phyloP scores from a whole-genome alignment of 2,888 invertebrate species.

The Epistrophe eligans region DNA sequence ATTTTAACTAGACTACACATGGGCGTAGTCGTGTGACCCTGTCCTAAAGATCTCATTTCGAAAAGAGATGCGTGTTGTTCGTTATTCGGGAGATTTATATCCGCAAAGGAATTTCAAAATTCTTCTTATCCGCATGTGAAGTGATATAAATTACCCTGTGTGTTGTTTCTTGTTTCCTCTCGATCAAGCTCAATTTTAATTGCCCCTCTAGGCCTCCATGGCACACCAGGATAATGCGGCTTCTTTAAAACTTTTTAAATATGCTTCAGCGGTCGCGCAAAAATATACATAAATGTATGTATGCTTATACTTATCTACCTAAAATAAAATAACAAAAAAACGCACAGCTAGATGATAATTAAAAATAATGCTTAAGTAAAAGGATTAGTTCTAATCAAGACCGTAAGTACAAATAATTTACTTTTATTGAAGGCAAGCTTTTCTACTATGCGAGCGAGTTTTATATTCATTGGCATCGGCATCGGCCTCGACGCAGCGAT shows the following conservation, averaged over 20 bases:
- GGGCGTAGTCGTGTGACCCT: slow-evolving; percentile 59
- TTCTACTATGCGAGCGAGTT: slow-evolving; percentile 17
- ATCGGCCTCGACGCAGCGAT: background rate
- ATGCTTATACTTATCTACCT: too few relatives aligned
- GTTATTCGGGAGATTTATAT: slow-evolving; percentile 59
- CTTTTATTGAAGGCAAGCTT: slow-evolving; percentile 57
- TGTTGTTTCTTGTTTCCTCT: slow-evolving; percentile 13
- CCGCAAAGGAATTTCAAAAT: slow-evolving; percentile 43
- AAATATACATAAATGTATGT: background rate
- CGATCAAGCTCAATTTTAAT: slow-evolving; percentile 29
- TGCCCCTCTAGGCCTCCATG: slow-evolving; percentile 16
- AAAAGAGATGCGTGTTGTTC: slow-evolving; percentile 35
- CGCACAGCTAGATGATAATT: slow-evolving; percentile 51
- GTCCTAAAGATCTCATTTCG: slow-evolving; percentile 47
- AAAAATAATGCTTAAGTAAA: slow-evolving; percentile 55
- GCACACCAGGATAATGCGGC: slow-evolving; percentile 27
- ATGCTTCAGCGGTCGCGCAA: slow-evolving; percentile 30
- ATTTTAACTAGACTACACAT: slow-evolving; percentile 67
- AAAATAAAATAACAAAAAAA: slow-evolving; percentile 2
- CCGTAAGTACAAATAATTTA: slow-evolving; percentile 64
- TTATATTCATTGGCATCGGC: slow-evolving; percentile 9
- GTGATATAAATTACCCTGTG: slow-evolving; percentile 39
- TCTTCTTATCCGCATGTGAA: slow-evolving; percentile 49
- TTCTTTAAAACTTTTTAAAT: slow-evolving; percentile 22
- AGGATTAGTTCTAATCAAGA: slow-evolving; percentile 66